phyloP scores from a whole-genome alignment of 2,888 invertebrate species.

The Lepetodrilus schrolli region DNA sequence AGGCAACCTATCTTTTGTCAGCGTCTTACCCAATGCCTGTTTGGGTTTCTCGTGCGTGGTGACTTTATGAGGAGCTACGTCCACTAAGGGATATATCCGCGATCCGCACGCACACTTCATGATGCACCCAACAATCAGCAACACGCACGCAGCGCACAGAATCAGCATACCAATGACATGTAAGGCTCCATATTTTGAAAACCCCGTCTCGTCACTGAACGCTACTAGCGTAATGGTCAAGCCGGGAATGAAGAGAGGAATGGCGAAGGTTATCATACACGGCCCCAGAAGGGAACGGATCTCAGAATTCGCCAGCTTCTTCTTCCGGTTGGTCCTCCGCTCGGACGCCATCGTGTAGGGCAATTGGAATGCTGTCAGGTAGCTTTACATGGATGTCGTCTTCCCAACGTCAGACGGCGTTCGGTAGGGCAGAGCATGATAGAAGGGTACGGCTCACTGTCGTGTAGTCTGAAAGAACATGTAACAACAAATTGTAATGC shows the following conservation, averaged over 20 bases:
- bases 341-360: neutral
- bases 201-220: constrained; percentile 46
- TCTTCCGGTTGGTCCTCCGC: constrained; percentile 8
- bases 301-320: constrained; percentile 38
- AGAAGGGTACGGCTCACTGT: no score
- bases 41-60: constrained; percentile 15
- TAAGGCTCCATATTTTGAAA: constrained; percentile 44
- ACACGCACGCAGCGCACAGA: constrained; percentile 31
- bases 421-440: no score
- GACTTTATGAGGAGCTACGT: constrained; percentile 2
- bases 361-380: neutral
- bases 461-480: no score
- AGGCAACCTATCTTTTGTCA: constrained; percentile 6
- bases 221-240: constrained; percentile 52
- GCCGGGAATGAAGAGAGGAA: constrained; percentile 54
- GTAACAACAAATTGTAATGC: no score
- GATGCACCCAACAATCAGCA: constrained; percentile 37
- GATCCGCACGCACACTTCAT: constrained; percentile 34
- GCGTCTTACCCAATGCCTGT: neutral
- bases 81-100: constrained; percentile 22
- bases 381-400: no score
- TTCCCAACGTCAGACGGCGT: no score
- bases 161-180: constrained; percentile 46
- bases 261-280: constrained; percentile 52
- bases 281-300: constrained; percentile 43